Evolutionary conservation across 2,113 vertebrate species (phyloP), one percentile per base, ranked within the genome.

Genomic region (Microtus richardsoni): DNA sequence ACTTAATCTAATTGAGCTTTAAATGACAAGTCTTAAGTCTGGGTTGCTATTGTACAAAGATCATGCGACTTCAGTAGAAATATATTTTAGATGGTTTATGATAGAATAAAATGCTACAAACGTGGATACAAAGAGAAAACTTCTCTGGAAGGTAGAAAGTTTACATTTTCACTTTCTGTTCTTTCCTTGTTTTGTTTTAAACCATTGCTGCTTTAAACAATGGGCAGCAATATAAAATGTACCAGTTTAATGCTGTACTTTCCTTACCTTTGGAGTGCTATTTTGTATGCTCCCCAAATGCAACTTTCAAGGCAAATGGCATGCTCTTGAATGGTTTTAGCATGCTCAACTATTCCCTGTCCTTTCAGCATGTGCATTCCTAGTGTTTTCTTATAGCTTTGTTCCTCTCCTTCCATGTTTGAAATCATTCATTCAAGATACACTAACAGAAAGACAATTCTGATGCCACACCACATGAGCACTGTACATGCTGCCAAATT

Each of bases 21-120:
- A 98, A 97, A 49, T 96, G 99, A 89, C 99, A 99, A 89, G 98
- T 98, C 30, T 98, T 99, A 91, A 99, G 96, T 82, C 64, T 1
- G 54, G 13, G 22, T 70, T 39, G 47, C 78, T 68, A 0, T 8
- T 78, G 13, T 70, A 26, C 83, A 88, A 75, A 91, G 83, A 62
- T 24, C 22, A 22, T 9, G 11, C 74, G 71, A 83, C 7, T 82
- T 91, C 8, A 77, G 28, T 68, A 95, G 47, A 39, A 22, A 26
- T 17, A 4, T 39, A 49, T 78, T 86, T 83, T 62, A 30, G n/a
- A 28, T 5, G 58, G 66, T 49, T 52, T 44, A 47, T 24, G 24
- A 41, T 7, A 17, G 24, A 52, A 52, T 16, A 11, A 7, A 16
- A 58, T 58, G 52, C 17, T 13, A 28, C 24, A 73, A 54, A 39